Percentiles rank a stretch among this genome's conserved stretches.
These are phyloP conservation scores for Drosophila stalkeri DNA, from an alignment of 2,888 invertebrate genomes.

Conservation along the genomic window DNA sequence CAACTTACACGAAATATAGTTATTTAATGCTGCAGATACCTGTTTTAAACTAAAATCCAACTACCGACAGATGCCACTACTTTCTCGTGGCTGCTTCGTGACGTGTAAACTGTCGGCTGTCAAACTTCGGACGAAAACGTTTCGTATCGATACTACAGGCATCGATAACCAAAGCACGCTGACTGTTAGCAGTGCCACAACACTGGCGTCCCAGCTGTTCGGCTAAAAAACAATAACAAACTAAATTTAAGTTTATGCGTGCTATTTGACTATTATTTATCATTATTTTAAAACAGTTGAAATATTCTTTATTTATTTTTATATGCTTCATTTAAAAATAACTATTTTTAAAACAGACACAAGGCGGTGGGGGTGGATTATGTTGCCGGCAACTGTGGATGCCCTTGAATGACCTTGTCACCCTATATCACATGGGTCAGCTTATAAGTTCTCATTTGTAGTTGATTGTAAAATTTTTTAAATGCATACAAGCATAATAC, in stretches of 20 bases:
- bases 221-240: conserved; percentile 54
- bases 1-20: conserved; percentile 64
- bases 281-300: background rate
- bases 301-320: background rate
- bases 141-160: conserved; percentile 17
- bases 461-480: background rate
- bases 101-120: conserved; percentile 83
- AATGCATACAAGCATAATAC: background rate
- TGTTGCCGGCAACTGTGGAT: conserved; percentile 48
- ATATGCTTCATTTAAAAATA: background rate
- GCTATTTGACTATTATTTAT: background rate
- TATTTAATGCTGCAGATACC: conserved; percentile 43
- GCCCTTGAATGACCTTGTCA: conserved; percentile 76
- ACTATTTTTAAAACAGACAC: background rate
- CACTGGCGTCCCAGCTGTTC: conserved; percentile 45
- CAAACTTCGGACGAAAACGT: conserved; percentile 66
- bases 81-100: conserved; percentile 77
- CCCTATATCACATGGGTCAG: conserved; percentile 52
- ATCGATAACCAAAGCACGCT: conserved; percentile 26
- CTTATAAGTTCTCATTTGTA: conserved; percentile 6
- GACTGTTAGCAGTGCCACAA: conserved; percentile 3
- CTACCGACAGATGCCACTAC: conserved; percentile 37
- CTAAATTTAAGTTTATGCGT: conserved; percentile 20
- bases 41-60: conserved; percentile 50
- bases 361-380: conserved; percentile 16